A percentile compares a stretch with the other conserved stretches of the same genome.
phyloP scores from a whole-genome alignment of 1,140 invertebrate species.

The Macrobrachium nipponense region DNA sequence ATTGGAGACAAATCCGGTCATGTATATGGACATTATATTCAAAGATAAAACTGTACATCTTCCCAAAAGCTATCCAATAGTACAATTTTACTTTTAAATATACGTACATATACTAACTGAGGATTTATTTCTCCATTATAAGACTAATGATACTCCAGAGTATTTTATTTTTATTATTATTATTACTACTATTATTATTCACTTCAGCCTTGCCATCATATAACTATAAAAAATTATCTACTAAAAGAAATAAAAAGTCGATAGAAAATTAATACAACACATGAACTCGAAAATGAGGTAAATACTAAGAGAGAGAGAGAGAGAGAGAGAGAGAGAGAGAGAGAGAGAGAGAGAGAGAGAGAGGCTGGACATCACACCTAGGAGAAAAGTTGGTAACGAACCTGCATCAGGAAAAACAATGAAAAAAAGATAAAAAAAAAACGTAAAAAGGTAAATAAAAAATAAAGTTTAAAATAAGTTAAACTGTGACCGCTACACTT shows the following conservation, averaged over 20 bases:
- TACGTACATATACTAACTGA: no score
- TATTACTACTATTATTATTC: no score
- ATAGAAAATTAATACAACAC: neutral
- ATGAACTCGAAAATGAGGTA: neutral
- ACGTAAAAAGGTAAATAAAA: neutral
- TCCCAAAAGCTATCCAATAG: no score
- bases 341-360: neutral
- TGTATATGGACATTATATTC: no score
- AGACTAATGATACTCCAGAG: no score
- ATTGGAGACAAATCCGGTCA: no score
- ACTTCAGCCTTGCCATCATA: no score
- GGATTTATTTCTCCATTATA: no score
- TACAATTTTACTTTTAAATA: no score
- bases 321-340: conserved; percentile 6
- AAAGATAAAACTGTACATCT: no score
- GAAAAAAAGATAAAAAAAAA: neutral
- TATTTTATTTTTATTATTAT: no score
- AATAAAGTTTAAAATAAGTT: neutral
- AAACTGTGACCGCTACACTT: no score
- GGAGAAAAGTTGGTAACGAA: neutral
- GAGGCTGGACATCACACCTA: neutral
- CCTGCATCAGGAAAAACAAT: neutral
- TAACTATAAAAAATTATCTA: neutral
- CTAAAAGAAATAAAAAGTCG: neutral
- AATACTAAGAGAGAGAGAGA: neutral